phyloP scores from a whole-genome alignment of 1,140 invertebrate species.

The Zaprionus ghesquierei region DNA sequence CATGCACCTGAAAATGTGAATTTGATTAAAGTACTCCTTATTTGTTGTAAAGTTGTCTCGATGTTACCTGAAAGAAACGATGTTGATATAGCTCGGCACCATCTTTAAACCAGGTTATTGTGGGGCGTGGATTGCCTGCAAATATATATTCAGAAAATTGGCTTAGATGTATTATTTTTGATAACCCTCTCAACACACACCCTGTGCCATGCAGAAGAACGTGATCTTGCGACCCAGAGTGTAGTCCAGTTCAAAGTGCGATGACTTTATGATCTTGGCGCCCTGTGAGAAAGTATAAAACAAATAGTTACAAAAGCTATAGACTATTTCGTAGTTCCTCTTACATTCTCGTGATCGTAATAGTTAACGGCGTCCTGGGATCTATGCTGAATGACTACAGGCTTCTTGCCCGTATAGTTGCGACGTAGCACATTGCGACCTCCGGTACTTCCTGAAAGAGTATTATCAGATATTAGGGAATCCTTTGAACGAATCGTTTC shows the following conservation, averaged over 20 bases:
- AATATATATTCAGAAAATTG: conserved; percentile 43
- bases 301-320: no score
- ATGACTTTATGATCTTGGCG: conserved; percentile 93
- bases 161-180: no score
- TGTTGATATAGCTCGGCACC: conserved; percentile 94
- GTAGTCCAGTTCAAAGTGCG: conserved; percentile 96
- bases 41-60: not conserved
- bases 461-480: not conserved
- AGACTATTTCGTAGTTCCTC: conserved; percentile 25
- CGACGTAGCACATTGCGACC: conserved; percentile 75
- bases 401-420: conserved; percentile 82
- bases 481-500: not conserved
- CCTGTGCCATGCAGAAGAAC: conserved; percentile 93
- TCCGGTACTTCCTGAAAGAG: conserved; percentile 64
- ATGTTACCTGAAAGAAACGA: conserved; percentile 90
- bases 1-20: conserved; percentile 92
- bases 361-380: conserved; percentile 87
- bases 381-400: conserved; percentile 86
- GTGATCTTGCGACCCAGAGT: conserved; percentile 95
- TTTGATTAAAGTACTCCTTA: not conserved
- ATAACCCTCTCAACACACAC: conserved; percentile 9
- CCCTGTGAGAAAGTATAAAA: conserved; percentile 86
- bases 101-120: conserved; percentile 97
- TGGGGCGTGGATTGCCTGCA: conserved; percentile 87
- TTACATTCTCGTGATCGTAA: conserved; percentile 90